Evolutionary conservation across 2,113 vertebrate genomes (phyloP), one percentile per base, ranked within the genome.

Genomic region (Tragelaphus scriptus): DNA sequence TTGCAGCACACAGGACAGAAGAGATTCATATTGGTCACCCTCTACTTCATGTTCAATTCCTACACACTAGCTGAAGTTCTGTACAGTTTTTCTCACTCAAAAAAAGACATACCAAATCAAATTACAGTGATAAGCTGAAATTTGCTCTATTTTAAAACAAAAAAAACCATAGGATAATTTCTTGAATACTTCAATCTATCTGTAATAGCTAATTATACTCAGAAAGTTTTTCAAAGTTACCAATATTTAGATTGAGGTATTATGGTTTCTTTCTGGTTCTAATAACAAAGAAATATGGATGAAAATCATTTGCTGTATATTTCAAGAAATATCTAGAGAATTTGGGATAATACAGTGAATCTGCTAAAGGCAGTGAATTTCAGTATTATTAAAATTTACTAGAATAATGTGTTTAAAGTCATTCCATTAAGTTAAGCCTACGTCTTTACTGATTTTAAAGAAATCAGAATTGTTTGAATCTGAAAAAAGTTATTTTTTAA

Each of bases 241-340:
- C 92, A 82, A 92, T 55, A 68, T 94, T 58, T 97, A 12, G 23
- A 94, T 36, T 4, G 0, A 5, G 58, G 6, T 44, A 61, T 88
- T 96, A 93, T 8, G 7, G 15, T 85, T 96, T 30, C 56, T 79
- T 63, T 91, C 59, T 88, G 65, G 2, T 96, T 97, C 47, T 94
- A 68, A 32, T 36, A 92, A 90, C 6, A 59, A 93, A 92, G 26
- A 94, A 93, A 40, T 81, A 85, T 23, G 47, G 94, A 80, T 65
- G 19, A 90, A 96, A 85, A 88, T 75, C 13, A 79, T 44, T 47
- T 93, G 40, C 9, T 89, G 1, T 40, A 12, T 63, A 93, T 68
- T 91, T 95, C 49, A 95, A 89, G 23, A 88, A 94, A 85, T 56
- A 91, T 6, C 40, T 88, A 53, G 49, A 94, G 93, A 89, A 89